Conservation (phyloP, 2,888 invertebrate genomes). For the Calliphora vomitoria region DNA sequence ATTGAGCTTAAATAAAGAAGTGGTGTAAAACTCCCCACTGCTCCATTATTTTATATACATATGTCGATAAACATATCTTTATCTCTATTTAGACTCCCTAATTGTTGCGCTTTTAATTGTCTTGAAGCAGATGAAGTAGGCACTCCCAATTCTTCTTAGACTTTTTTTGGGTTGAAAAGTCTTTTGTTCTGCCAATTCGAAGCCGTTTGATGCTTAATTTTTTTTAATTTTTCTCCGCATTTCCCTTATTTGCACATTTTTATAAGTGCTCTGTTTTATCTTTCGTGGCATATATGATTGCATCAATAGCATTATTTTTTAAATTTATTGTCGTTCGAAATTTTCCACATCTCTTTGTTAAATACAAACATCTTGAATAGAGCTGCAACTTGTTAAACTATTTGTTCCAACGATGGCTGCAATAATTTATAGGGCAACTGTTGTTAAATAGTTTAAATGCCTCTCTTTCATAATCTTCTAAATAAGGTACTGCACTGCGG, state of each 20-base stretch:
- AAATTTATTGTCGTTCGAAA: neutral
- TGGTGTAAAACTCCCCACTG: neutral
- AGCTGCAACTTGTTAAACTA: neutral
- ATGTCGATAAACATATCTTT: neutral
- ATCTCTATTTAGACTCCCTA: neutral
- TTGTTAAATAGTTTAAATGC: neutral
- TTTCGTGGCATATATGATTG: neutral
- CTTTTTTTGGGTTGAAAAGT: neutral
- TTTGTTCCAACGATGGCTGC: neutral
- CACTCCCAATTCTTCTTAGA: neutral
- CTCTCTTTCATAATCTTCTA: neutral
- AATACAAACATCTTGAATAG: neutral
- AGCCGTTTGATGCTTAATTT: neutral
- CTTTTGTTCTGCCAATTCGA: neutral
- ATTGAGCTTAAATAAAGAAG: too few relatives aligned
- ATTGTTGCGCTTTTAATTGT: constrained; percentile 2
- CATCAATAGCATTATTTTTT: too few relatives aligned
- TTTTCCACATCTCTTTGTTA: neutral
- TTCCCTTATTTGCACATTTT: neutral
- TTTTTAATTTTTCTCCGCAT: neutral
- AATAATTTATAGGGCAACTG: constrained; percentile 1
- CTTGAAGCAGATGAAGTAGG: neutral
- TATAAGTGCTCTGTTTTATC: neutral
- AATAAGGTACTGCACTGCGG: neutral
- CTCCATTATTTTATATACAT: neutral